These are phyloP conservation scores for Asbolus verrucosus DNA, from an alignment of 1,140 invertebrate genomes.

Conservation along the genomic window DNA sequence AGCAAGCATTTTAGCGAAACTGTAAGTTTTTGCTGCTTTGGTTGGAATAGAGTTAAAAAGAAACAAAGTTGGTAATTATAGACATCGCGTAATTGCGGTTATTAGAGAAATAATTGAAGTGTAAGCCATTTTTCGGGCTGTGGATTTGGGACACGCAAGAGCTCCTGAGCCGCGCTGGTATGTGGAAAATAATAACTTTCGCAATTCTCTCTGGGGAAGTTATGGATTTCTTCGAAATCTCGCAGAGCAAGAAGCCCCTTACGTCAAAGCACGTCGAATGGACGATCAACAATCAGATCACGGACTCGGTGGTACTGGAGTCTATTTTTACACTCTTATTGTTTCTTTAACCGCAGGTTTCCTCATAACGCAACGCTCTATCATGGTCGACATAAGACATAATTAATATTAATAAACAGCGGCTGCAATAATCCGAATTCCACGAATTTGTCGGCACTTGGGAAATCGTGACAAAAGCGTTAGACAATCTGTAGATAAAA, in stretches of 20 bases:
- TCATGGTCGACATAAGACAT: conserved; percentile 5
- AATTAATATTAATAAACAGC: conserved; percentile 17
- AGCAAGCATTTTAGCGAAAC: too few species aligned
- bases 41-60: too few species aligned
- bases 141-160: neutral
- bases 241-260: neutral
- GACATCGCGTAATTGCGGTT: too few species aligned
- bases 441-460: conserved; percentile 1
- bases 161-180: neutral
- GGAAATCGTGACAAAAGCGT: conserved; percentile 8
- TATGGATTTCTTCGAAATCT: neutral
- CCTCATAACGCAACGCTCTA: neutral
- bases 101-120: too few species aligned
- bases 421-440: neutral
- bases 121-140: too few species aligned
- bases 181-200: neutral
- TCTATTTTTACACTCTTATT: conserved; percentile 18
- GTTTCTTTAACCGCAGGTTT: neutral
- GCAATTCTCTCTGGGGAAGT: conserved; percentile 4
- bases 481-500: neutral
- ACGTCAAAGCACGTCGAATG: neutral
- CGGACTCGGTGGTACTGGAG: neutral
- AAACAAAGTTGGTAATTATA: too few species aligned
- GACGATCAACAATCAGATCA: neutral
- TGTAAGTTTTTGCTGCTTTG: too few species aligned